A percentile compares a stretch with the other conserved stretches of the same genome.
phyloP scores from a whole-genome alignment of 1,140 invertebrate species.

The Paracyclopina nana region DNA sequence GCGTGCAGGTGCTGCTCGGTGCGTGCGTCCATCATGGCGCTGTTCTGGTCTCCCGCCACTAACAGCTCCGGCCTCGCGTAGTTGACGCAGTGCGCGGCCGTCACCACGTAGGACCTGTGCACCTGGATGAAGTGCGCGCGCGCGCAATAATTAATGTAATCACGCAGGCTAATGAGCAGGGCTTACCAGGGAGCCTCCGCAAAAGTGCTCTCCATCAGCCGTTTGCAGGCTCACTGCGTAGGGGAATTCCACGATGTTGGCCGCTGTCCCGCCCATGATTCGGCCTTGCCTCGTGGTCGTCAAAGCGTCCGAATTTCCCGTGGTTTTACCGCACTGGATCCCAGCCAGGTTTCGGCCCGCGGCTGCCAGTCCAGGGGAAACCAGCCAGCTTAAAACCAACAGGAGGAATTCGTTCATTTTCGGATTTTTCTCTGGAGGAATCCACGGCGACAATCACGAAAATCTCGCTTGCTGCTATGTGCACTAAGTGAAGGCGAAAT shows the following conservation, averaged over 20 bases:
- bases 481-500: too few relatives aligned
- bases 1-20: not conserved
- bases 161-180: not conserved
- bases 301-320: too few relatives aligned
- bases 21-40: not conserved
- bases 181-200: slow-evolving; percentile 9
- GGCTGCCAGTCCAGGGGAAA: too few relatives aligned
- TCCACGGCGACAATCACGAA: too few relatives aligned
- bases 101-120: not conserved
- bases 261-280: slow-evolving; percentile 3
- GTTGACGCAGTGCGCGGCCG: slow-evolving; percentile 11
- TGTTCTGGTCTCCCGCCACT: slow-evolving; percentile 2
- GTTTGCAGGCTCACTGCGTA: not conserved
- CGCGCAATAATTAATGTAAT: not conserved
- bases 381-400: too few relatives aligned
- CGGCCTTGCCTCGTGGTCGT: too few relatives aligned
- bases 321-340: too few relatives aligned
- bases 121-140: not conserved
- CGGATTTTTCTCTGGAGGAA: too few relatives aligned
- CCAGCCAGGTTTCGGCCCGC: too few relatives aligned
- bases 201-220: slow-evolving; percentile 9
- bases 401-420: too few relatives aligned
- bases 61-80: not conserved
- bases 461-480: too few relatives aligned
- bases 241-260: slow-evolving; percentile 4